Conservation (phyloP, 2,113 vertebrate genomes). For the Acanthochromis polyacanthus region DNA sequence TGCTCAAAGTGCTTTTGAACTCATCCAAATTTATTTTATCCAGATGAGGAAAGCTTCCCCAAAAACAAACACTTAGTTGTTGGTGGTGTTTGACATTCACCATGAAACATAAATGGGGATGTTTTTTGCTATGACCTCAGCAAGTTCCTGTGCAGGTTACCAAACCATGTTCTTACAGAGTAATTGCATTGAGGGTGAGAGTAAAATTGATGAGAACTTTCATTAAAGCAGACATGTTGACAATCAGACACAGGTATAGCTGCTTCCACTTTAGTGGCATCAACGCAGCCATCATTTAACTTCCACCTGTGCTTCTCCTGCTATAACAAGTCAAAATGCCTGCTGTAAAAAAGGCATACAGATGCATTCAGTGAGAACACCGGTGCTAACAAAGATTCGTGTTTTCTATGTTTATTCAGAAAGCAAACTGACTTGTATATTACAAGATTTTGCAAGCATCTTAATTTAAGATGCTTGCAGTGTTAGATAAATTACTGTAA, state of each 20-base stretch:
- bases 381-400: background rate
- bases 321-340: no score
- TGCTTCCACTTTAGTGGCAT: background rate
- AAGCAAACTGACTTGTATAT: no score
- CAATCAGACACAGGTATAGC: background rate
- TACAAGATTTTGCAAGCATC: no score
- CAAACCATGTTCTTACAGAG: background rate
- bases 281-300: background rate
- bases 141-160: background rate
- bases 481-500: no score
- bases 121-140: background rate
- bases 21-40: background rate
- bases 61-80: background rate
- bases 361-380: background rate
- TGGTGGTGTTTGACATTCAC: no score
- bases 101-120: background rate
- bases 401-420: background rate
- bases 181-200: background rate
- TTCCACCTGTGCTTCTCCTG: background rate
- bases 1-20: constrained; percentile 1
- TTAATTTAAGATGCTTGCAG: no score
- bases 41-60: background rate
- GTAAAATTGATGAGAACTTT: background rate
- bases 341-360: background rate
- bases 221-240: background rate